Evolutionary conservation across 2,888 invertebrate species (phyloP), one percentile per base, ranked within the genome.

Genomic region (Eurytoma californica): DNA sequence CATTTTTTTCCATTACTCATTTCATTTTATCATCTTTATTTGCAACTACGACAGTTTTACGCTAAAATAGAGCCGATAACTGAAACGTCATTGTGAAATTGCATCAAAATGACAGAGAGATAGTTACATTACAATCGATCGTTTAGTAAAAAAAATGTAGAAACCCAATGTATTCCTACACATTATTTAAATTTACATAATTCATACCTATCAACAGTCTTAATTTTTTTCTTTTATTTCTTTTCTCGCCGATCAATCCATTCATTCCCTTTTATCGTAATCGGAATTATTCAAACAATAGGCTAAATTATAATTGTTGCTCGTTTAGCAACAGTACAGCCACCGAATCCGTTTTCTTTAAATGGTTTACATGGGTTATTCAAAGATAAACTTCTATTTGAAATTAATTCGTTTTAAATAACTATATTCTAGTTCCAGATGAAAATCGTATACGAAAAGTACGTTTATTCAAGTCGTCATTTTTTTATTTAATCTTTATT

Each of bases 21-120:
- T 74, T 67, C 14, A 55, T 67, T 49, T 78, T 68, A 79, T 66
- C 55, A 53, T 55, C 72, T 47, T 70, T 78, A 77, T 66, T 83
- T 80, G 80, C 72, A 81, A 82, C 77, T 77, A 82, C 80, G 69
- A 78, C 61, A 72, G 53, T 79, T 74, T 68, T 80, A 74, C 77
- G 77, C 80, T 80, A 79, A 75, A 83, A 82, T 82, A 69, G 81
- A 81, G 73, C 79, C 81, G 72, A 80, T 79, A 77, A 80, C 82
- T 72, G 72, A 82, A 82, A 73, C 77, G 51, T 61, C 73, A 72
- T 77, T 81, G 66, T 70, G 68, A 79, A 67, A 74, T 51, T 76
- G 65, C 53, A 74, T 74, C 53, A 79, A 65, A 68, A 61, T 61
- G 61, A 78, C 58, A 79, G 73, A 68, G 63, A 68, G 53, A 49